These are phyloP conservation scores for Artemisiospiza belli DNA, from an alignment of 2,113 vertebrate species.

Conservation along the genomic window DNA sequence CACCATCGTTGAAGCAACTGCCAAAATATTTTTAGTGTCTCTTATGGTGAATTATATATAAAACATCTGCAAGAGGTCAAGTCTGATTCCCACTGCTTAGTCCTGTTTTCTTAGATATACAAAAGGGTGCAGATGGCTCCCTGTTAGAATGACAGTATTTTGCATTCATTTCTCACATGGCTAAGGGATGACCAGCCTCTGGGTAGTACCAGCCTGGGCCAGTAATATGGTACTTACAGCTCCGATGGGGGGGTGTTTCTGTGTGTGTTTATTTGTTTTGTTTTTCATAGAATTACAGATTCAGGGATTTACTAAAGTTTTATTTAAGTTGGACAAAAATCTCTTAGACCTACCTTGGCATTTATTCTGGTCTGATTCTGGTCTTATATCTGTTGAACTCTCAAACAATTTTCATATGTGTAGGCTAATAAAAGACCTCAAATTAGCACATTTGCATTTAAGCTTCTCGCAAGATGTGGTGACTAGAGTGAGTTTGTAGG, in stretches of 20 bases:
- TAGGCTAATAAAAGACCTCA: neutral
- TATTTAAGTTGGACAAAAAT: neutral
- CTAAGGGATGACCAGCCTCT: neutral
- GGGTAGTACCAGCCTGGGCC: neutral
- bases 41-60: neutral
- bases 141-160: neutral
- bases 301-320: neutral
- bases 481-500: neutral
- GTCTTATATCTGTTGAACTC: neutral
- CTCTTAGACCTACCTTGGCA: neutral
- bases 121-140: neutral
- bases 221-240: neutral
- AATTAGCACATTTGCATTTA: neutral
- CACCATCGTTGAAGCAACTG: neutral
- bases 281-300: neutral
- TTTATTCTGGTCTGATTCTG: neutral
- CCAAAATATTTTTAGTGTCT: conserved; percentile 35
- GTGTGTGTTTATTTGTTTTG: neutral
- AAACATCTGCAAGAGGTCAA: conserved; percentile 16
- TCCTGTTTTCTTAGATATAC: neutral
- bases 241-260: neutral
- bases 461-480: neutral
- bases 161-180: neutral
- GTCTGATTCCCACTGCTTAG: neutral
- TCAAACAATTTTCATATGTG: neutral